Evolutionary conservation across 2,888 invertebrate species (phyloP).

Genomic region (Carpatolechia fugitivella): DNA sequence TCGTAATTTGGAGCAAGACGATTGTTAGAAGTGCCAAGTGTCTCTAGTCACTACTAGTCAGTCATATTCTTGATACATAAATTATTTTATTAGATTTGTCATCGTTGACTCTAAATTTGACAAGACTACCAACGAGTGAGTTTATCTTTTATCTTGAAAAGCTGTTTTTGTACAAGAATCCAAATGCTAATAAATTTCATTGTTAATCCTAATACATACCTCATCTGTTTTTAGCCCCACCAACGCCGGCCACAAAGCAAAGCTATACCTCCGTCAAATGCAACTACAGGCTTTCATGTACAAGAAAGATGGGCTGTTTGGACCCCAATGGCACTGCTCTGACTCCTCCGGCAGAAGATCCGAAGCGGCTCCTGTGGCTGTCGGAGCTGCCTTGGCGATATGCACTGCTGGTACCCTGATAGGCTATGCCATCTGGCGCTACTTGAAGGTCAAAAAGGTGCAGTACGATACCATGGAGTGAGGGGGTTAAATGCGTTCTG

Average conservation of each 20-base stretch:
- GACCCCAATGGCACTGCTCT: conserved; percentile 83
- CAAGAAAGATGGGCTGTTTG: conserved; percentile 85
- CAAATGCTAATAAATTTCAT: no score
- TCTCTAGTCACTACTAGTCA: no score
- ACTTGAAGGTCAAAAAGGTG: conserved; percentile 93
- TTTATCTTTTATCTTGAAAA: no score
- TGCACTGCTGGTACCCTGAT: conserved; percentile 89
- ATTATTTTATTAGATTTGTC: no score
- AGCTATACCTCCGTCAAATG: conserved; percentile 83
- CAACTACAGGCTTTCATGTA: conserved; percentile 94
- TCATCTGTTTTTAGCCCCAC: conserved; percentile 38
- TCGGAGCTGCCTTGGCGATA: conserved; percentile 88
- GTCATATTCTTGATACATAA: no score
- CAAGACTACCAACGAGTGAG: no score
- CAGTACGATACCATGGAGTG: conserved; percentile 95
- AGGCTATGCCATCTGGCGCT: conserved; percentile 91
- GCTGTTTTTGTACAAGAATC: no score
- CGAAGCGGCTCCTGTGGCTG: conserved; percentile 88
- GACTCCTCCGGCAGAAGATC: conserved; percentile 77
- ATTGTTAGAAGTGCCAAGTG: no score
- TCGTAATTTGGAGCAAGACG: no score
- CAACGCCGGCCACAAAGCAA: conserved; percentile 75
- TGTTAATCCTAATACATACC: no score
- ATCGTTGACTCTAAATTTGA: no score
- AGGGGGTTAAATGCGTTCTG: conserved; percentile 37